Conservation (phyloP, 2,797 vertebrate species). For the Pteropus rufus region DNA sequence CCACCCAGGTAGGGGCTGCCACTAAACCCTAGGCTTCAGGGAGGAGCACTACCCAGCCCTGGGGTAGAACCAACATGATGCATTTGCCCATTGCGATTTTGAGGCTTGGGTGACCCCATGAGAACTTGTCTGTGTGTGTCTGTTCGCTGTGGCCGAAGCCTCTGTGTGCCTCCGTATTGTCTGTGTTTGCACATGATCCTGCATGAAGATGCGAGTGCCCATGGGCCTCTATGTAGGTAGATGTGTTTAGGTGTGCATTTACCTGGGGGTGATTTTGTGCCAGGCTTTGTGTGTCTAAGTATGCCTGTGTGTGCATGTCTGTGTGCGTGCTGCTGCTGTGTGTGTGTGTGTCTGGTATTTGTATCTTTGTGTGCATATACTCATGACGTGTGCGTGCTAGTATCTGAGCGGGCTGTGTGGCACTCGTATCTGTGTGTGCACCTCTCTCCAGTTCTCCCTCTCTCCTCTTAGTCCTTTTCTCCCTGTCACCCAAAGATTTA, state of each 20-base stretch:
- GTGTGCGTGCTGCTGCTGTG: neutral
- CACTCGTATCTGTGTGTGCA: neutral
- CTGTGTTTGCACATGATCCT: neutral
- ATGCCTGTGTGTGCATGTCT: neutral
- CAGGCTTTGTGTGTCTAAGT: neutral
- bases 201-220: neutral
- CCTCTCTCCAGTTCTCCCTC: neutral
- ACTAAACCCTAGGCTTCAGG: neutral
- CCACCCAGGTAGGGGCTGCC: neutral
- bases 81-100: rapidly evolving
- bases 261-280: neutral
- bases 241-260: neutral
- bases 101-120: neutral
- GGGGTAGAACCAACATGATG: neutral
- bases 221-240: neutral
- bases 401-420: neutral
- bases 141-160: neutral
- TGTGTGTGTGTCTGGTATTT: neutral
- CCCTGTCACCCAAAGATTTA: neutral
- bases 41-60: neutral
- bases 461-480: neutral
- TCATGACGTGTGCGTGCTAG: rapidly evolving
- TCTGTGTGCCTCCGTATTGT: neutral
- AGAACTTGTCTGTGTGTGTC: neutral
- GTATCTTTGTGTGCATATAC: neutral